These are phyloP conservation scores for Myocastor coypus DNA, from an alignment of 2,113 vertebrate species.

Conservation along the genomic window DNA sequence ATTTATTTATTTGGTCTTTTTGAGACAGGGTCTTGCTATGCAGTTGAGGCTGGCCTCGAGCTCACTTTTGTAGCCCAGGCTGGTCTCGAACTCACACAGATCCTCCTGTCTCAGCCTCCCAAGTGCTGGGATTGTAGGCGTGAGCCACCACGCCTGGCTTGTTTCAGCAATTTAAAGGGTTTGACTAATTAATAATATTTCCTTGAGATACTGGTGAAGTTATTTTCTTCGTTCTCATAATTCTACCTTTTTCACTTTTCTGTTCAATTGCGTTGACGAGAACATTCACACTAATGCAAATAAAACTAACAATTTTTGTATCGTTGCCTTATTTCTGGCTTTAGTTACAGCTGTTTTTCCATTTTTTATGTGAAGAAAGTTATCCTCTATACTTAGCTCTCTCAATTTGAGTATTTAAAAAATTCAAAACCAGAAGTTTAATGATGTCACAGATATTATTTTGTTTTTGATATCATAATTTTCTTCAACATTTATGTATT, in stretches of 20 bases:
- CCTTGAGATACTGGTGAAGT: not conserved
- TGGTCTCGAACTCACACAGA: too few species aligned
- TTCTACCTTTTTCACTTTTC: not conserved
- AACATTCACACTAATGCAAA: not conserved
- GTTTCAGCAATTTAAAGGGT: not conserved
- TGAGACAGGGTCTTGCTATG: too few species aligned
- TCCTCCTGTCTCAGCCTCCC: too few species aligned
- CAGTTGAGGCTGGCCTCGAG: too few species aligned
- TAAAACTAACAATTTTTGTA: not conserved
- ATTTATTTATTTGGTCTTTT: too few species aligned
- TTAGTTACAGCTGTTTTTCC: not conserved
- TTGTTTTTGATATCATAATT: not conserved
- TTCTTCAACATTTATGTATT: not conserved
- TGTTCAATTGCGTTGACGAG: not conserved
- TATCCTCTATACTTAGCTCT: not conserved
- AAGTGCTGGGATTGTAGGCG: too few species aligned
- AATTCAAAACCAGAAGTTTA: not conserved
- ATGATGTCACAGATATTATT: not conserved
- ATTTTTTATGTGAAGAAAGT: slow-evolving; percentile 10
- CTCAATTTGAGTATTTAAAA: not conserved
- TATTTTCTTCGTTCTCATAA: not conserved
- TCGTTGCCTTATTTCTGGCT: not conserved
- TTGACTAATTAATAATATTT: slow-evolving; percentile 5
- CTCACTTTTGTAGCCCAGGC: too few species aligned
- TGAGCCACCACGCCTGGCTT: too few species aligned